Conservation (phyloP, 2,797 vertebrate species). For the Pampus argenteus region DNA sequence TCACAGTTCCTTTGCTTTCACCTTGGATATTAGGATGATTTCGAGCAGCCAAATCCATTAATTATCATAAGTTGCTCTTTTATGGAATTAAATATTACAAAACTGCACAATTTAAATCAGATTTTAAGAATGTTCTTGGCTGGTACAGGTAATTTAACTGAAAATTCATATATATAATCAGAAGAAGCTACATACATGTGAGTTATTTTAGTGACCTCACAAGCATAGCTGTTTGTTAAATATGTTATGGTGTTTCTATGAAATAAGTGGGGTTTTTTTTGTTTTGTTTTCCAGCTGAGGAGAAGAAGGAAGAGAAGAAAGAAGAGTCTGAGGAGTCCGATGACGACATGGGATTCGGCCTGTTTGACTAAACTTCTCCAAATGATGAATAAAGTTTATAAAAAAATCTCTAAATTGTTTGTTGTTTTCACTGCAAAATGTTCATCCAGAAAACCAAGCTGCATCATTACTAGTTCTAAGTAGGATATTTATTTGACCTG, state of each 20-base stretch:
- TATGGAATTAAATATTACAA: background rate
- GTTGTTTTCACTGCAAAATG: background rate
- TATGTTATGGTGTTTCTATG: background rate
- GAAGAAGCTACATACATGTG: too few relatives aligned
- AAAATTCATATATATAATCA: too few relatives aligned
- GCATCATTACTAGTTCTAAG: background rate
- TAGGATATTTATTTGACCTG: background rate
- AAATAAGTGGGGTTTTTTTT: background rate
- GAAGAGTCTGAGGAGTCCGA: constrained; percentile 97
- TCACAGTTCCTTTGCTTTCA: constrained; percentile 11
- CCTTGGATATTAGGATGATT: constrained; percentile 23
- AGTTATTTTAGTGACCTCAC: background rate
- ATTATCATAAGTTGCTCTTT: background rate
- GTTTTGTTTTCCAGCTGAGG: constrained; percentile 79
- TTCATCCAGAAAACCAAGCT: background rate
- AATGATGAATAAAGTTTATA: constrained; percentile 77
- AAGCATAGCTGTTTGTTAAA: background rate
- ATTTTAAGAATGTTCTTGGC: background rate
- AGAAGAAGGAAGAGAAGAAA: constrained; percentile 97
- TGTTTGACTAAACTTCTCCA: constrained; percentile 89
- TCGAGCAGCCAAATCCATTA: background rate
- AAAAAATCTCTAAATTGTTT: constrained; percentile 31
- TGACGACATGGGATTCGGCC: constrained; percentile 96
- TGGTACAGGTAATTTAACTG: background rate
- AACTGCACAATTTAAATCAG: background rate